Base-by-base conservation (phyloP, 1,140 invertebrate species). In the Diorhabda elongata region DNA sequence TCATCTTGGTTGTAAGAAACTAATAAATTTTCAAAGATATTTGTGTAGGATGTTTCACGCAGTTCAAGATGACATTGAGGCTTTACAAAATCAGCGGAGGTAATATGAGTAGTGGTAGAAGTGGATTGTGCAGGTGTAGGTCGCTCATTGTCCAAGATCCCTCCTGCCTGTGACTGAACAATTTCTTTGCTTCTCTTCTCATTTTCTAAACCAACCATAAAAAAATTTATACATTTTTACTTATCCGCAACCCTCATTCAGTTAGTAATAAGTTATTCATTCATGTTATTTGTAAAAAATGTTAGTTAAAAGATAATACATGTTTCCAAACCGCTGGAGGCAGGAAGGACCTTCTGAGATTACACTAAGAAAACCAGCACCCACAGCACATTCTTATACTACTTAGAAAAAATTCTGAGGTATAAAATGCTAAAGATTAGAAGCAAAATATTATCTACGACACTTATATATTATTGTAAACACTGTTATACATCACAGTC, bases 341-440 rank as follows among this genome's bases (percentile, higher is more conserved):
- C 79, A 81, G 79, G 79, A 81, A 80, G 79, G 79, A 81, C 79
- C 79, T 74, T 73, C 75, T 73, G 68, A 79, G 71, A 79, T 75
- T 77, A 77, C 74, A 59, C 73, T 73, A 70, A 75, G 68, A 71
- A 52, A 52, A 70, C 69, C 68, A 60, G 62, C 73, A 74, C 72
- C 71, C 47, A 52, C 47, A 52, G 47, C 47, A 52, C 6, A 52
- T 6, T 52, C 47, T n/a, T 8, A 52, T n/a, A n/a, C 47, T 52
- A 52, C 47, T 8, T n/a, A 52, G 2, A 52, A 26, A 26, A 26
- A 1, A 26, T 26, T 26, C 42, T n/a, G 11, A 6, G 6, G 26
- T 59, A 59, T 41, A 59, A 59, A 59, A 4, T 59, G 11, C 58
- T 59, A 41, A 62, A 2, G 11, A 42, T 5, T 26, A 26, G 26